Conservation (phyloP, 2,888 invertebrate species). For the Helleia helle region DNA sequence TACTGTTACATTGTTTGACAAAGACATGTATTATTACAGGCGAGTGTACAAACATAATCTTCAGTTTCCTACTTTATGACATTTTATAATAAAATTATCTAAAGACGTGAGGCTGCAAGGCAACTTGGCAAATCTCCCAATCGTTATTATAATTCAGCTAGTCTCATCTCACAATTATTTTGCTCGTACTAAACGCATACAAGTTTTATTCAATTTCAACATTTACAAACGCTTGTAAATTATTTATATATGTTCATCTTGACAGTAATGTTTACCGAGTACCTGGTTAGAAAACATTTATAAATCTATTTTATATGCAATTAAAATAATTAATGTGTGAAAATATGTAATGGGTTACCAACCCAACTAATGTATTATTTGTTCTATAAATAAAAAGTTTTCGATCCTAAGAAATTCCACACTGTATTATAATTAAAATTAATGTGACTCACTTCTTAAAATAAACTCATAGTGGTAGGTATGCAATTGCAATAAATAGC, state of each 20-base stretch:
- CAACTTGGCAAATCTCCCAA: slow-evolving; percentile 42
- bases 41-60: no score
- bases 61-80: no score
- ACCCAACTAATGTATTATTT: no score
- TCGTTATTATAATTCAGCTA: slow-evolving; percentile 38
- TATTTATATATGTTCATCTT: slow-evolving; percentile 19
- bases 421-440: no score
- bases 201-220: slow-evolving; percentile 19
- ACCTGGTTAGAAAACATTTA: not conserved
- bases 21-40: no score
- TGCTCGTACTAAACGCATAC: slow-evolving; percentile 21
- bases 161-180: slow-evolving; percentile 33
- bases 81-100: not conserved
- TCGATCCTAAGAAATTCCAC: no score
- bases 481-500: no score
- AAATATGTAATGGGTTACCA: no score
- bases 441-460: no score
- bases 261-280: slow-evolving; percentile 17
- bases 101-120: not conserved
- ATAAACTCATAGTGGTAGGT: no score
- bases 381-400: not conserved
- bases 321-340: no score
- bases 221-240: slow-evolving; percentile 16
- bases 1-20: no score
- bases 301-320: not conserved